Percentiles rank a stretch among this genome's conserved stretches.
These are phyloP conservation scores for Sminthurides aquaticus DNA, from an alignment of 2,888 invertebrate species.

Conservation along the genomic window DNA sequence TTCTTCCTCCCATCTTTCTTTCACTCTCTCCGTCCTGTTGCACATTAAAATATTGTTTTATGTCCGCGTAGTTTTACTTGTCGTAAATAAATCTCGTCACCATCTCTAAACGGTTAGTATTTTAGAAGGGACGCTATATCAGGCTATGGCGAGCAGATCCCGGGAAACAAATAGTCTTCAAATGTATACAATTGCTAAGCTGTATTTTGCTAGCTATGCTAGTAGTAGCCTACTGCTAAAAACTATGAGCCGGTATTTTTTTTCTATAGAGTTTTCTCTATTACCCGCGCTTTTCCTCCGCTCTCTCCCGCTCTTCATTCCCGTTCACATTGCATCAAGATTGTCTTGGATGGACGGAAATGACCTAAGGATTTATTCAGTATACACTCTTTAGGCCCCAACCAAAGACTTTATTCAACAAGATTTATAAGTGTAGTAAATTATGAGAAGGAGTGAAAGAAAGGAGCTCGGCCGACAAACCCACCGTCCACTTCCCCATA, in stretches of 20 bases:
- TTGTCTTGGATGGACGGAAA: constrained; percentile 41
- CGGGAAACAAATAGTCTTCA: not conserved
- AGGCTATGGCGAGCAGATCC: not conserved
- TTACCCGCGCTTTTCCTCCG: not conserved
- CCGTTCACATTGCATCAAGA: constrained; percentile 26
- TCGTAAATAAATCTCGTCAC: not conserved
- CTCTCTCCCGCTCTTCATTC: not conserved
- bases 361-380: constrained; percentile 40
- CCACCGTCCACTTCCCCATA: constrained; percentile 3
- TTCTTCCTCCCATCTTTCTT: not conserved
- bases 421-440: constrained; percentile 40
- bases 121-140: not conserved
- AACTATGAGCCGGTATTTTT: not conserved
- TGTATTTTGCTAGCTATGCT: no score
- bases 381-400: constrained; percentile 22
- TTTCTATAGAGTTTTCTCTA: no score
- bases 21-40: not conserved
- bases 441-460: constrained; percentile 39
- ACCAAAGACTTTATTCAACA: constrained; percentile 37
- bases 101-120: not conserved
- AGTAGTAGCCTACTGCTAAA: not conserved
- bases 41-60: not conserved
- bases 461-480: constrained; percentile 20
- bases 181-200: no score
- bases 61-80: not conserved